Evolutionary conservation across 92 coral and sea anemone species (phyloP), one percentile per base, ranked within the genome.

Genomic region (Bergia sp.): DNA sequence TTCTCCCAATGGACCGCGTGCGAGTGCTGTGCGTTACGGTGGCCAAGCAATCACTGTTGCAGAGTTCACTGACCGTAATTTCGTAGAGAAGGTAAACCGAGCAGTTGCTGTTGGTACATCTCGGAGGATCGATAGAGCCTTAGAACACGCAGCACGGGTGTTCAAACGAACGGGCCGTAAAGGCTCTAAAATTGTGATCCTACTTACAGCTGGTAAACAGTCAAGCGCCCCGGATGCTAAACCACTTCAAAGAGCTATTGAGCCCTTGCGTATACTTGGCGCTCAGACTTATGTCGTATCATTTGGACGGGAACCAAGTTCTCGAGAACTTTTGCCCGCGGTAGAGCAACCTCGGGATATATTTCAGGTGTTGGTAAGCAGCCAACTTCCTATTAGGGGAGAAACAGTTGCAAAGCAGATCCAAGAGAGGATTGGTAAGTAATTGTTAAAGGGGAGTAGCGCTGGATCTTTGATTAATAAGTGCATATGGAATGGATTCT

Each of bases 151-250:
- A 43, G 87, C 87, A 37, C 64, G 69, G 64, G 50, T 83, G 23
- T 83, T 67, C 13, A 44, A 65, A 71, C 41, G 78, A 67, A 89
- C 90, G 29, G 86, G 93, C 55, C 88, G 90, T 7, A 86, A 89
- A 73, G 93, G 90, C 40, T 87, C 93, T 1, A 91, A 91, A 84
- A 71, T 91, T 81, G 85, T 91, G 23, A 91, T 91, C 79, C 73
- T 91, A 57, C 85, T 91, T 18, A 82, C 93, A 29, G 88, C 89
- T 29, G 93, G 93, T 76, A 91, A 66, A 87, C 86, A 89, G 67
- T 73, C 85, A 40, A 86, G 73, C 13, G 80, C 88, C 44, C 72
- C 85, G 79, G 88, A 57, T 57, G 38, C 65, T 5, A 83, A 69
- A 73, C 50, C 41, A 5, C 65, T 69, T 44, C 42, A 83, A 29